phyloP scores from a whole-genome alignment of 2,113 vertebrate species.

The Sminthopsis crassicaudata region DNA sequence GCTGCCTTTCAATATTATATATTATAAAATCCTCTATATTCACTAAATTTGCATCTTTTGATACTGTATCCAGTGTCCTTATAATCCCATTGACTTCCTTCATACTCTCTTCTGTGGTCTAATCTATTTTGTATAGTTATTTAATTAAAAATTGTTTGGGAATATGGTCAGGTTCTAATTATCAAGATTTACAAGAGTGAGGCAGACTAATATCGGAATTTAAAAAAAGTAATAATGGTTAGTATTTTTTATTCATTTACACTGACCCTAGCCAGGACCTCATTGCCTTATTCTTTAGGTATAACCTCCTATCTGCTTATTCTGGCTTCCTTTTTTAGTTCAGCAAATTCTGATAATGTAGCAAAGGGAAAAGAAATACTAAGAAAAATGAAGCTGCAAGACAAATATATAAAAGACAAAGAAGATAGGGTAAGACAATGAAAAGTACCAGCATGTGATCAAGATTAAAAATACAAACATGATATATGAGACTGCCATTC shows the following conservation, averaged over 20 bases:
- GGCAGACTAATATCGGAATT: not conserved
- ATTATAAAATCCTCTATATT: slow-evolving; percentile 71
- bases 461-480: not conserved
- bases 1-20: slow-evolving; percentile 64
- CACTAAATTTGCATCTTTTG: slow-evolving; percentile 43
- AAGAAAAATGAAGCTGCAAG: not conserved
- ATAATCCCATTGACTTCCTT: slow-evolving; percentile 54
- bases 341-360: not conserved
- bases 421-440: not conserved
- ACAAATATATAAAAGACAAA: not conserved
- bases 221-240: not conserved
- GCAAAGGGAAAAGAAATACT: not conserved
- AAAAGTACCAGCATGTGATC: not conserved
- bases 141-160: slow-evolving; percentile 33
- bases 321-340: not conserved
- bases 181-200: slow-evolving; percentile 2
- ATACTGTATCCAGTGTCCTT: not conserved
- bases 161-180: slow-evolving; percentile 22
- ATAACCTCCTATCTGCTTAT: not conserved
- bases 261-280: not conserved
- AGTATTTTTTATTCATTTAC: slow-evolving; percentile 3
- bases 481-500: not conserved
- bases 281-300: not conserved
- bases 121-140: slow-evolving; percentile 42
- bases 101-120: slow-evolving; percentile 4